Conservation (phyloP, 35 echinoderm and acorn worm species). For the Hemicentrotus pulcherrimus region DNA sequence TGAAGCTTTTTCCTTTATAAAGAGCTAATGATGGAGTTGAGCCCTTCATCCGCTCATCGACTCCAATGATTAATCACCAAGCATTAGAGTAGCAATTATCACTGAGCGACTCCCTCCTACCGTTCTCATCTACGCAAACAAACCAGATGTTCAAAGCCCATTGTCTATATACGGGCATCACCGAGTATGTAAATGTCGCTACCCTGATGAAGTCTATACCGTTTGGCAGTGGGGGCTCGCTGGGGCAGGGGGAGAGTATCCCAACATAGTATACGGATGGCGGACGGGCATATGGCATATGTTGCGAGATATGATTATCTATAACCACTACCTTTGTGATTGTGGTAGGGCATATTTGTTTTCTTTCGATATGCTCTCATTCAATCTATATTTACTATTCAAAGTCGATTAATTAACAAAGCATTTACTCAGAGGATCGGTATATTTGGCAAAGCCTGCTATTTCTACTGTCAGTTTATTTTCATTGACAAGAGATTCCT, state of each 20-base stretch:
- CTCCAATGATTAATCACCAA: background rate
- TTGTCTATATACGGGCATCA: slow-evolving; percentile 56
- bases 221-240: background rate
- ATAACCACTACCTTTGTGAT: too few species aligned
- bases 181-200: slow-evolving; percentile 27
- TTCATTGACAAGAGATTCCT: too few species aligned
- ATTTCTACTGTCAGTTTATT: too few species aligned
- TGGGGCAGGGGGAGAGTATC: background rate
- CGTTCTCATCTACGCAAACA: background rate
- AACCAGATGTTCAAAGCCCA: slow-evolving; percentile 1
- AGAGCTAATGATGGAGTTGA: too few species aligned
- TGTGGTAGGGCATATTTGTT: too few species aligned
- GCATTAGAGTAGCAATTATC: slow-evolving; percentile 18
- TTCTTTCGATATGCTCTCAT: too few species aligned
- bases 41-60: too few species aligned
- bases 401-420: too few species aligned
- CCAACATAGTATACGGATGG: background rate
- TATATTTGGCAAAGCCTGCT: too few species aligned
- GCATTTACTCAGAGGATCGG: too few species aligned
- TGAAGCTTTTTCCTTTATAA: too few species aligned
- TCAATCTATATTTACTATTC: too few species aligned
- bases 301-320: background rate
- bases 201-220: background rate
- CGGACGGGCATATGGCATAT: background rate
- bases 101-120: background rate